Evolutionary conservation across 2,888 invertebrate species (phyloP).

Genomic region (Himalopsyche japonica): DNA sequence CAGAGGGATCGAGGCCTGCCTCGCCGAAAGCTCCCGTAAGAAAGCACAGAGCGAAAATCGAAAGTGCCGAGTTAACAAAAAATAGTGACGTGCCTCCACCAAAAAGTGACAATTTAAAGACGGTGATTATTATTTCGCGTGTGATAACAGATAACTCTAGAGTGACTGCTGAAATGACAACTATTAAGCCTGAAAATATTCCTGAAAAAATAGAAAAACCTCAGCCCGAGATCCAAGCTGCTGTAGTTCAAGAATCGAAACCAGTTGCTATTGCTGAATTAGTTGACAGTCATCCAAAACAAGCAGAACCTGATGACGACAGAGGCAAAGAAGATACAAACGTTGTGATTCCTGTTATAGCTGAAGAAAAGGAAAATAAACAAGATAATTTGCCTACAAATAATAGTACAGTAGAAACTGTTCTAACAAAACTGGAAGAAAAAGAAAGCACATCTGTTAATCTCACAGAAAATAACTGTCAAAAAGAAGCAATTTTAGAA

Average conservation of each 20-base stretch:
- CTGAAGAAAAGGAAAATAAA: background rate
- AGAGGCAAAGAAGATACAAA: background rate
- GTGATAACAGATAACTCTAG: background rate
- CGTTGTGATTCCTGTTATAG: background rate
- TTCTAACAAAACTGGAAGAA: too few relatives aligned
- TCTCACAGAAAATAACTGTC: too few relatives aligned
- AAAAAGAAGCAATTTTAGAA: too few relatives aligned
- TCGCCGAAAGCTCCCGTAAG: conserved; percentile 34
- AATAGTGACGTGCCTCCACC: background rate
- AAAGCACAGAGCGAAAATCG: conserved; percentile 25
- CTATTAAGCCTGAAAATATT: background rate
- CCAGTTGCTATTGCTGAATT: background rate
- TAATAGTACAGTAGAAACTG: too few relatives aligned
- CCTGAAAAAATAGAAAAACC: background rate
- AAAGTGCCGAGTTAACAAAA: background rate
- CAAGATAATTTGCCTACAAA: background rate
- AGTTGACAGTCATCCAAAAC: background rate
- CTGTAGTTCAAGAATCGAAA: background rate
- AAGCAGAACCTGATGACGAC: background rate
- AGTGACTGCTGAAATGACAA: background rate
- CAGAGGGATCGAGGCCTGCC: conserved; percentile 9
- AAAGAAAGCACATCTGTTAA: too few relatives aligned
- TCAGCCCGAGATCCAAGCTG: background rate
- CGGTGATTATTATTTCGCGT: background rate
- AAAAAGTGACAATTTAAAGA: background rate